These are phyloP conservation scores for Xenopus borealis DNA, from an alignment of 2,113 vertebrate genomes.

Conservation along the genomic window DNA sequence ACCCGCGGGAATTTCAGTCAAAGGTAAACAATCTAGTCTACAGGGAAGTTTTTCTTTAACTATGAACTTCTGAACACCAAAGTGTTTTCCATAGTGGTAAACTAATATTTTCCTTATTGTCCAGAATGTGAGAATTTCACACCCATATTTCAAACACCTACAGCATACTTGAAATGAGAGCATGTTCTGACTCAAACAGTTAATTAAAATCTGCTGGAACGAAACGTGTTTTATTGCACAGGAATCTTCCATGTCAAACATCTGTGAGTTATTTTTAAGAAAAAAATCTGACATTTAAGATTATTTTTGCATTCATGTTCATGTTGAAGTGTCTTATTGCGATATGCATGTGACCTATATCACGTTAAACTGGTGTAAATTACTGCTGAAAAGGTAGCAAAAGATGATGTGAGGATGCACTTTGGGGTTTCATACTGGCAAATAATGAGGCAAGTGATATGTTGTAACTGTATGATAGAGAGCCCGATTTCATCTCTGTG, in stretches of 20 bases:
- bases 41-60: not conserved
- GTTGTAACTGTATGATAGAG: too few species aligned
- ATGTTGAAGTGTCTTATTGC: not conserved
- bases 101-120: constrained; percentile 47
- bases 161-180: constrained; percentile 65
- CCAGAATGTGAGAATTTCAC: constrained; percentile 47
- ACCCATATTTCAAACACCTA: constrained; percentile 60
- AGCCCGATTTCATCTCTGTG: too few species aligned
- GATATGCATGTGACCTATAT: too few species aligned
- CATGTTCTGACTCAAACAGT: constrained; percentile 62
- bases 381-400: too few species aligned
- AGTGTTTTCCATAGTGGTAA: not conserved
- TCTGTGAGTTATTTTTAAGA: too few species aligned
- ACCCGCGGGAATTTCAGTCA: too few species aligned
- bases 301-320: constrained; percentile 4
- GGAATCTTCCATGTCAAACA: constrained; percentile 59
- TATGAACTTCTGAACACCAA: not conserved
- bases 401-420: too few species aligned
- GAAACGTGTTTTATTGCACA: constrained; percentile 65
- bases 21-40: too few species aligned
- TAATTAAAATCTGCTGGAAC: constrained; percentile 56
- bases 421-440: too few species aligned
- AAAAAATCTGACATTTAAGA: constrained; percentile 44
- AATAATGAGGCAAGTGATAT: too few species aligned
- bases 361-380: too few species aligned